These are phyloP conservation scores for Aleiodes testaceus DNA, from an alignment of 2,888 invertebrate genomes.

Conservation along the genomic window DNA sequence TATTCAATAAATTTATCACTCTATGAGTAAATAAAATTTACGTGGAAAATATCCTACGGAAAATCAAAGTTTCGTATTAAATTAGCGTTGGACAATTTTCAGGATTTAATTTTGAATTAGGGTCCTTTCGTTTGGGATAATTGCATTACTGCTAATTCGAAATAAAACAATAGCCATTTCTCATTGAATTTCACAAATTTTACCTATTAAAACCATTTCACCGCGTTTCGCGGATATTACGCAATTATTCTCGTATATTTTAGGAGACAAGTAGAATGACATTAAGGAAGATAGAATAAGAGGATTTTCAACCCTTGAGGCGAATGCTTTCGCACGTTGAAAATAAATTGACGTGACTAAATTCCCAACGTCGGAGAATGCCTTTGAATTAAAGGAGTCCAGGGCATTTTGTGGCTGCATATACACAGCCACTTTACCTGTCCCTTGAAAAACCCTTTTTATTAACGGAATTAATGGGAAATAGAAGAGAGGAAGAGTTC, in stretches of 20 bases:
- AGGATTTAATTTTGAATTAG: background rate
- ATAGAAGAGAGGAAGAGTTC: constrained; percentile 15
- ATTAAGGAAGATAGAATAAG: background rate
- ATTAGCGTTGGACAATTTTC: background rate
- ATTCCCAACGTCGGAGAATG: constrained; percentile 28
- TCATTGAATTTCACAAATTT: constrained; percentile 9
- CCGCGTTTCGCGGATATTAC: constrained; percentile 16
- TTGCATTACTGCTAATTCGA: background rate
- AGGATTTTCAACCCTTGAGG: constrained; percentile 25
- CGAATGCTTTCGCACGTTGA: constrained; percentile 27
- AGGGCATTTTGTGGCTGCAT: constrained; percentile 8
- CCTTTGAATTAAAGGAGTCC: constrained; percentile 27
- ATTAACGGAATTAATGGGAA: background rate
- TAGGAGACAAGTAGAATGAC: background rate
- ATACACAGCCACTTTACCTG: background rate
- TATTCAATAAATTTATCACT: constrained; percentile 12
- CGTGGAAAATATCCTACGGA: constrained; percentile 7
- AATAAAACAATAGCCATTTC: constrained; percentile 4
- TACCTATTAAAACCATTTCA: constrained; percentile 9
- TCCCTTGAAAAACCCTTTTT: too few relatives aligned
- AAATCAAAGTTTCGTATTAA: constrained; percentile 25
- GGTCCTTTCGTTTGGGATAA: too few relatives aligned
- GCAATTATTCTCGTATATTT: constrained; percentile 24
- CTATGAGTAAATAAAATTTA: constrained; percentile 20
- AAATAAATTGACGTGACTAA: constrained; percentile 35